Base-by-base conservation (phyloP, 2,888 invertebrate species). In the Caradrina clavipalpis region DNA sequence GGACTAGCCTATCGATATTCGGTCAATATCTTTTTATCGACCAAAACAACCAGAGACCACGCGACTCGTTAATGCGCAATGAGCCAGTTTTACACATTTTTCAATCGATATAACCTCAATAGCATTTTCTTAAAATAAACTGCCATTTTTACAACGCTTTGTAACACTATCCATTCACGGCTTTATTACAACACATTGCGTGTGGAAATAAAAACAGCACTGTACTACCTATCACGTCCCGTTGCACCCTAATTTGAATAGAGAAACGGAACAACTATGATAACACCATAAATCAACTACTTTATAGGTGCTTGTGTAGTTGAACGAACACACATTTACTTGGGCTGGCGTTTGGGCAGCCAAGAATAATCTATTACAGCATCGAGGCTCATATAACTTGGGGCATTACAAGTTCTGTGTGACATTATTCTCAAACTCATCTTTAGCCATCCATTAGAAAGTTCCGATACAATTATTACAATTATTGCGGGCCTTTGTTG, bases 221-320 rank as follows among this genome's bases (percentile, higher is more conserved):
- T 70, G 45, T 74, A 73, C 58, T 13, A 58, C 53, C 54, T 70
- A 73, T 76, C 70, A 73, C 31, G 74, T 76, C 76, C 57, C 59
- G 66, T 77, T 72, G 51, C 61, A 71, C 75, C 80, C 75, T 73
- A 80, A 80, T 85, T 84, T 78, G 81, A 73, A 79, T 75, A 73
- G 73, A 78, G 73, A 85, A 82, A 82, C 74, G 72, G 74, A 76
- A 78, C 75, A 79, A 69, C 81, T 71, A 75, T 78, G 81, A 82
- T 82, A 88, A 84, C 87, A 87, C 69, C 73, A 79, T 88, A 88
- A 88, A 88, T 77, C 81, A 79, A 53, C 60, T 71, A 80, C 65
- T 88, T 88, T 88, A 88, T 88, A 69, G 78, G 59, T 62, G 66
- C 63, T 76, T 78, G 58, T 67, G 72, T 73, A 67, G 74, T 74